These are phyloP conservation scores for Oreochromis aureus DNA, from an alignment of 2,113 vertebrate species.

Conservation along the genomic window DNA sequence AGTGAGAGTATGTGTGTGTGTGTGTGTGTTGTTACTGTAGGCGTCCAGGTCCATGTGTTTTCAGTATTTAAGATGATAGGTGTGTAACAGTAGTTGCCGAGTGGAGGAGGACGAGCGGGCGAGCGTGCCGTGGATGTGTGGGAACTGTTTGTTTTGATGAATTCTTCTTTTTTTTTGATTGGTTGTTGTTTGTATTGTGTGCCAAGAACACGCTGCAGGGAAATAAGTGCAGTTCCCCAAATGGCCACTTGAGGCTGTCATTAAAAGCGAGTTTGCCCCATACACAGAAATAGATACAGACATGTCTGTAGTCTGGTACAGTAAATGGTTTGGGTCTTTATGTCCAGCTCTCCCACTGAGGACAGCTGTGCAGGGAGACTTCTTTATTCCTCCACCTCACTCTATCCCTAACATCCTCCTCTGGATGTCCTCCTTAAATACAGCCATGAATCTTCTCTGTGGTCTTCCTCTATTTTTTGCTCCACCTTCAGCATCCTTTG, in stretches of 20 bases:
- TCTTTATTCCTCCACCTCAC: not conserved
- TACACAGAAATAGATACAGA: not conserved
- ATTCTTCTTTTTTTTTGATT: not conserved
- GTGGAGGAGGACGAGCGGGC: not conserved
- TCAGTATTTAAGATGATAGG: not conserved
- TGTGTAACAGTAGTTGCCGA: not conserved
- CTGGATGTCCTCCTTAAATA: not conserved
- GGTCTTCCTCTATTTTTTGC: not conserved
- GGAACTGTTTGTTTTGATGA: constrained; percentile 1
- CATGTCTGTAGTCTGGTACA: not conserved
- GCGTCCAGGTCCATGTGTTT: not conserved
- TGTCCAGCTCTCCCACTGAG: not conserved
- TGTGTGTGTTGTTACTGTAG: not conserved
- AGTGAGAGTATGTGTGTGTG: not conserved
- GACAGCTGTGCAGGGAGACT: not conserved
- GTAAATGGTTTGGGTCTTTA: not conserved
- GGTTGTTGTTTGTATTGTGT: not conserved
- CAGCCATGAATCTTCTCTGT: not conserved
- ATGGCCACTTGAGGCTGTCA: not conserved
- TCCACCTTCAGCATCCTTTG: not conserved
- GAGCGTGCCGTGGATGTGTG: constrained; percentile 15
- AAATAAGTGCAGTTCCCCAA: not conserved
- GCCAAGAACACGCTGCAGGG: not conserved
- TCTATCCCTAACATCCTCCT: not conserved
- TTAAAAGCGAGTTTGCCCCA: not conserved